Base-by-base conservation (phyloP, 1,140 invertebrate genomes). In the Aphelenchoides avenae region DNA sequence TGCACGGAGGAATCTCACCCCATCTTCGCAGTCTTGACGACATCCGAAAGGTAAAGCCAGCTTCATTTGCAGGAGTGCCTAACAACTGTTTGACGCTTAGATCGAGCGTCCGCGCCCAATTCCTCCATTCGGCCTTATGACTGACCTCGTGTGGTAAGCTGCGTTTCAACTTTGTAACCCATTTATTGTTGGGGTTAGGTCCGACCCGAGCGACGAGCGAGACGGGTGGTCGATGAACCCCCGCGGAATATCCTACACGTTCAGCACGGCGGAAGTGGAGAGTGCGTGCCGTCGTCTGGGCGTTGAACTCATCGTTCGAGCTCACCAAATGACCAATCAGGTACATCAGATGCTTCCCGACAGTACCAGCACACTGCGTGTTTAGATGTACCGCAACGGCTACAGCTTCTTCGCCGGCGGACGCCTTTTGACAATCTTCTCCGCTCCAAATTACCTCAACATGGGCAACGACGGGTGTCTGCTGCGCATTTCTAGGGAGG, bases 1-100 rank as follows among this genome's bases (percentile, higher is more conserved):
- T 57, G 55, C 86, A 88, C 68, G 86, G 86, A 31, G 87, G 87
- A 15, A 81, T 89, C 11, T 87, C 85, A 71, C 87, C 87, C 18
- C 86, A 88, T 77, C 74, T 89, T 5, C 62, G 75, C 18, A 61
- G 42, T 61, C 86, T 83, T 18, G 68, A 79, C 13, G 72, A 75
- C 31, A 66, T 75, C 34, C 43, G 46, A 13, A 50, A 61, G 7
- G 26, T 56, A 7, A n/a, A 9, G 15, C n/a, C 22, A 53, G 15
- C 1, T 52, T 24, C 15, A 31, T 11, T 48, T 29, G 13, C 11
- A 15, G n/a, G 11, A 15, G 18, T n/a, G 15, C 22, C 18, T 18
- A 52, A 47, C 1, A 2, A 49, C n/a, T 13, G 3, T 20, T 15
- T n/a, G 15, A 44, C 9, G 15, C 22, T 36, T 52, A 63, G 59